Evolutionary conservation across 2,888 invertebrate genomes (phyloP), one percentile per base, ranked within the genome.

Genomic region (Ashinkailepas kermadecensis): DNA sequence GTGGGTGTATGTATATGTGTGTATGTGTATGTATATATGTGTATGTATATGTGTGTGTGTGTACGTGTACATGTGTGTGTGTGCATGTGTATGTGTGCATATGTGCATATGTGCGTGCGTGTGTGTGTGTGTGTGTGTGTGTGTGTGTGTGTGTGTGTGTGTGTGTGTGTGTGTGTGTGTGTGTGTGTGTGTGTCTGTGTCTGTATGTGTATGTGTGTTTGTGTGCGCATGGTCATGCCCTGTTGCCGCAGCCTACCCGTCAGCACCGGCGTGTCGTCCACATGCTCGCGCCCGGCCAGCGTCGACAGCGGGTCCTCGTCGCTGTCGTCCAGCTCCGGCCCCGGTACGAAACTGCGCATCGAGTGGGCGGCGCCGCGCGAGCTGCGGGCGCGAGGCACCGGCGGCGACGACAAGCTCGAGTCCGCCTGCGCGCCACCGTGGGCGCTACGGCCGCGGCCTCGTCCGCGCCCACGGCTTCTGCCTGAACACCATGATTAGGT

Each of bases 261-360:
- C 12, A 18, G 15, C 80, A 80, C 58, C 59, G 78, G 25, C 80
- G 78, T 39, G 4, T 39, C 39, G 39, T 39, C 54, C 56, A 54
- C 62, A 58, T 56, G 58, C 80, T 23, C 83, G 81, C 21, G 80
- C 80, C 23, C 81, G 81, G 39, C 81, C 83, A 67, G 67, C 80
- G 13, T 25, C 15, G 81, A 25, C 21, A 81, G 59, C 23, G 81
- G 57, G 13, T 59, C 81, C 62, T 67, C 78, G 65, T 81, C 58
- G 65, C 64, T 59, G 74, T 78, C 64, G 62, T 54, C 83, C 56
- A 62, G 13, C 82, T 82, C 59, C 58, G 82, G 70, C 70, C 74
- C 80, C 56, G 64, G 82, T 83, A 62, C 67, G 81, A 58, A 62
- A 56, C 78, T n/a, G 67, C 67, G 39, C 81, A n/a, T 39, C 81